Conservation (phyloP, 2,888 invertebrate genomes). For the Galeopsomyia nigrocyanea region DNA sequence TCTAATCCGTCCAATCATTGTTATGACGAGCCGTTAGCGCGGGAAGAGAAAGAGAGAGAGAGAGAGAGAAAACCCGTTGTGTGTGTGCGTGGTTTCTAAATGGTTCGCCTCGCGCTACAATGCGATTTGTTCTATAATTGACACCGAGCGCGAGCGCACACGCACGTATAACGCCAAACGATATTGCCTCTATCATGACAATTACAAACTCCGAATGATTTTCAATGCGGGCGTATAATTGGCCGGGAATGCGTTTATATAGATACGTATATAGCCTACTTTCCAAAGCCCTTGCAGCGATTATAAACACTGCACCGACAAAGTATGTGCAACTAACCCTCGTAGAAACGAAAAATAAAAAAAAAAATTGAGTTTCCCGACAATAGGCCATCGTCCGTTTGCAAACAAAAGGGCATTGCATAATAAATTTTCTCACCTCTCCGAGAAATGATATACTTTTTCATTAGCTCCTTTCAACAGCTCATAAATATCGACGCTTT, state of each 20-base stretch:
- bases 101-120: constrained; percentile 43
- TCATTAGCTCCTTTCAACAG: background rate
- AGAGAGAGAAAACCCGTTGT: constrained; percentile 30
- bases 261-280: constrained; percentile 36
- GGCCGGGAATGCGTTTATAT: constrained; percentile 35
- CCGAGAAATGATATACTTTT: constrained; percentile 38
- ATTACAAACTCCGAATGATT: constrained; percentile 55
- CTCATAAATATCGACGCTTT: too few relatives aligned
- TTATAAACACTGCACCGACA: constrained; percentile 6
- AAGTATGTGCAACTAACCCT: constrained; percentile 11
- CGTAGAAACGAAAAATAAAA: background rate
- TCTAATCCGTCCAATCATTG: constrained; percentile 39
- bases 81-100: constrained; percentile 47
- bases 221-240: constrained; percentile 50
- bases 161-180: constrained; percentile 46
- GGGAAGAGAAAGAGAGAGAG: constrained; percentile 8
- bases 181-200: constrained; percentile 59
- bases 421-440: constrained; percentile 22
- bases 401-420: constrained; percentile 37
- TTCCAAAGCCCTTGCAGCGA: constrained; percentile 34
- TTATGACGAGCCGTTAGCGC: constrained; percentile 26
- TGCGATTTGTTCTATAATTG: constrained; percentile 57
- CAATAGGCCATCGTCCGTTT: constrained; percentile 33
- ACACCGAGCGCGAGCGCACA: constrained; percentile 47
- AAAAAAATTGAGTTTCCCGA: constrained; percentile 8